Conservation (phyloP, 1,140 invertebrate genomes). For the Drosophila bipectinata region DNA sequence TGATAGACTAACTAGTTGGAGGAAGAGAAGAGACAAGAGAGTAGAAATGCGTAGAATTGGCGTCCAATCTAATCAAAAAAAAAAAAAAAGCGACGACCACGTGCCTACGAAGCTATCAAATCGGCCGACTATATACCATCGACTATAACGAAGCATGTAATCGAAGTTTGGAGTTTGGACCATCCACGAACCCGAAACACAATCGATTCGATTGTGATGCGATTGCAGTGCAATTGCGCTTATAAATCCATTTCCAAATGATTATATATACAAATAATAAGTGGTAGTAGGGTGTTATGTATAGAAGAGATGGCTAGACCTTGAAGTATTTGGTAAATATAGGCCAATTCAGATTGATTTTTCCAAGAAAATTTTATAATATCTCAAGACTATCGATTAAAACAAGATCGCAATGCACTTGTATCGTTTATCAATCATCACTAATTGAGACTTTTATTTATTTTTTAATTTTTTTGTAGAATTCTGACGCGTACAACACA, state of each 20-base stretch:
- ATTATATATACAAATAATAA: too few relatives aligned
- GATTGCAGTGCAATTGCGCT: constrained; percentile 7
- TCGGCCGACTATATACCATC: constrained; percentile 4
- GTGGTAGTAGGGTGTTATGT: too few relatives aligned
- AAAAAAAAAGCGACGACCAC: constrained; percentile 39
- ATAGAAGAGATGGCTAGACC: too few relatives aligned
- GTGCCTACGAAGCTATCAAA: constrained; percentile 22
- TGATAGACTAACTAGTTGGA: background rate
- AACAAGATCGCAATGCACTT: background rate
- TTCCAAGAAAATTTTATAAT: background rate
- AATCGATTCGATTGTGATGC: constrained; percentile 2
- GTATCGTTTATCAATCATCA: background rate
- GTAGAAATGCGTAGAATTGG: constrained; percentile 36
- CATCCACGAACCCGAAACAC: background rate
- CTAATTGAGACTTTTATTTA: constrained; percentile 41
- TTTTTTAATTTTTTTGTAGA: constrained; percentile 84
- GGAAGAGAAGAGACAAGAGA: background rate
- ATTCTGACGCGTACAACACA: constrained; percentile 89
- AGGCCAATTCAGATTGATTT: background rate
- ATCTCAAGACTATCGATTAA: background rate
- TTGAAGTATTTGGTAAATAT: background rate
- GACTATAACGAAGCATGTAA: background rate
- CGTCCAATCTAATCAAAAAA: constrained; percentile 48
- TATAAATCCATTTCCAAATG: too few relatives aligned
- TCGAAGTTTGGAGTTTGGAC: constrained; percentile 29